phyloP scores from a whole-genome alignment of 23 tunicate species.

The Halocynthia roretzi region DNA sequence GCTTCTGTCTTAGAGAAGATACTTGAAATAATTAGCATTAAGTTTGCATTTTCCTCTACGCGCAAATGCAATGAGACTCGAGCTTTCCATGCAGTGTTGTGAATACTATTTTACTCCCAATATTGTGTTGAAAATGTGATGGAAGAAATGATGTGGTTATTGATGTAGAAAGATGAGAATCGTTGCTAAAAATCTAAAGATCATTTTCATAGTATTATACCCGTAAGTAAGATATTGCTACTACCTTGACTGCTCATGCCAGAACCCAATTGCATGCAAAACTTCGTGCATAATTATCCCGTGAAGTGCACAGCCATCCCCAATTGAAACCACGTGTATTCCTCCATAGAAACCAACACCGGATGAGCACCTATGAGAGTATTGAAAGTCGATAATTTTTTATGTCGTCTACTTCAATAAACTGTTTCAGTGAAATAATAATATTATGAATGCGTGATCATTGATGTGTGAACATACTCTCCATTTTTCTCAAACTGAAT shows the following conservation, averaged over 20 bases:
- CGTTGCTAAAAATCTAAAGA: background rate
- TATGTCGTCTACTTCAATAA: background rate
- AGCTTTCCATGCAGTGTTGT: background rate
- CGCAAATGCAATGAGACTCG: no score
- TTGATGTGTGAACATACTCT: conserved; percentile 26
- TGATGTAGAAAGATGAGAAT: background rate
- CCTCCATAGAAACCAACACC: conserved; percentile 60
- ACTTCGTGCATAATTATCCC: conserved; percentile 70
- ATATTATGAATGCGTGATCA: background rate
- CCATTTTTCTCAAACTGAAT: conserved; percentile 32
- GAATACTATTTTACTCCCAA: background rate
- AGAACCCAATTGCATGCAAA: conserved; percentile 85
- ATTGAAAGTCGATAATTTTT: background rate
- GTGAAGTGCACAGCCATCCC: conserved; percentile 49
- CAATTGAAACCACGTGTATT: conserved; percentile 57
- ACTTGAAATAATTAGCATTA: no score
- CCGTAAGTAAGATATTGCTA: background rate
- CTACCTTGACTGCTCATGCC: conserved; percentile 92
- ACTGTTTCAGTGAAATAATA: background rate
- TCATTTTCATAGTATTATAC: background rate
- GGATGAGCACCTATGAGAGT: conserved; percentile 48
- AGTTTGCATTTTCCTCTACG: no score
- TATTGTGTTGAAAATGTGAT: background rate
- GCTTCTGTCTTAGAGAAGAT: no score
- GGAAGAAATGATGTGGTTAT: background rate